A percentile compares a stretch with the other conserved stretches of the same genome.
Evolutionary conservation across 2,888 invertebrate species (phyloP).

Genomic region (Drosophila rubida): DNA sequence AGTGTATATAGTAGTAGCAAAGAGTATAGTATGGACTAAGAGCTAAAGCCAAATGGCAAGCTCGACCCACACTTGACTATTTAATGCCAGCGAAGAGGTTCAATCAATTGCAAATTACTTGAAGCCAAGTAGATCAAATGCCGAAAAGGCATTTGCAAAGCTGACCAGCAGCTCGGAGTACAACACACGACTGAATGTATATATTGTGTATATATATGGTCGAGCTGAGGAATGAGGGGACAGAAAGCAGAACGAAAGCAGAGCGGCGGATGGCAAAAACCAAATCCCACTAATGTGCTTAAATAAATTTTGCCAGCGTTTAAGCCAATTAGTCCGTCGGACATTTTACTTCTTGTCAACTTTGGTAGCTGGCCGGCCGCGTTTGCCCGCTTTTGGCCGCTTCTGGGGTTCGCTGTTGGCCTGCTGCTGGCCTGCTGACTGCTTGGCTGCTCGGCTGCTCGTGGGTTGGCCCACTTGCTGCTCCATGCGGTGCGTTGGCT

Average conservation of each 20-base stretch:
- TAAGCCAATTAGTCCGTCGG: slow-evolving; percentile 84
- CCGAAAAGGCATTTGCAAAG: slow-evolving; percentile 27
- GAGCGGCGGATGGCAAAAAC: slow-evolving; percentile 60
- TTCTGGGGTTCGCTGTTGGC: slow-evolving; percentile 36
- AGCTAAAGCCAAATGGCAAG: no score
- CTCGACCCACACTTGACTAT: background rate
- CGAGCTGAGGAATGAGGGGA: no score
- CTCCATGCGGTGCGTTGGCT: slow-evolving; percentile 58
- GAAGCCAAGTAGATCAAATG: slow-evolving; percentile 59
- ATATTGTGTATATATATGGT: no score
- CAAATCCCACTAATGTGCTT: slow-evolving; percentile 83
- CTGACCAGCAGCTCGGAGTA: slow-evolving; percentile 54
- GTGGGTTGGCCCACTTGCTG: slow-evolving; percentile 73
- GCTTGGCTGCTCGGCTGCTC: slow-evolving; percentile 27
- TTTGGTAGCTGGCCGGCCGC: slow-evolving; percentile 71
- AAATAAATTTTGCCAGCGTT: slow-evolving; percentile 80
- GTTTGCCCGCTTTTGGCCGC: slow-evolving; percentile 49
- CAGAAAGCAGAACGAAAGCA: slow-evolving; percentile 25
- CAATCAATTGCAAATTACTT: slow-evolving; percentile 58
- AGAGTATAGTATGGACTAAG: no score
- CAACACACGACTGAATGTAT: background rate
- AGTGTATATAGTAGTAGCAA: no score
- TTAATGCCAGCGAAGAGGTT: slow-evolving; percentile 12
- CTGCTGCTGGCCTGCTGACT: slow-evolving; percentile 9
- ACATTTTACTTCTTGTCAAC: slow-evolving; percentile 84